These are phyloP conservation scores for Pandion haliaetus DNA, from an alignment of 2,113 vertebrate genomes.

Conservation along the genomic window DNA sequence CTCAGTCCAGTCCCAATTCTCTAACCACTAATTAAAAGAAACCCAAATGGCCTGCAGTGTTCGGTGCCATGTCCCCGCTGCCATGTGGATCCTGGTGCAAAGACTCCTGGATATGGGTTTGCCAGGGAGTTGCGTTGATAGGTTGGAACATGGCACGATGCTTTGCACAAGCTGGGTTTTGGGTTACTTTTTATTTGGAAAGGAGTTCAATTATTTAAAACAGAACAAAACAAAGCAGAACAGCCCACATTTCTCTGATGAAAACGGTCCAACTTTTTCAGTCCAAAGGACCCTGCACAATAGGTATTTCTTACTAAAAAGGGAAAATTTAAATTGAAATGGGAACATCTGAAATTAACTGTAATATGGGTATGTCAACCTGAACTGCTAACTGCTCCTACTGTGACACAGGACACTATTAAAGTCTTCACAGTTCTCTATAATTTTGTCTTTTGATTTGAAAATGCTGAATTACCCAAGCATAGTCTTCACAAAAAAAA, in stretches of 20 bases:
- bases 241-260: background rate
- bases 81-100: constrained; percentile 23
- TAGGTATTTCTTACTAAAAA: background rate
- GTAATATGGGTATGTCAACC: background rate
- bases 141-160: background rate
- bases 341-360: background rate
- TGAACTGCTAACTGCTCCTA: background rate
- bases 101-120: background rate
- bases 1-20: constrained; percentile 4
- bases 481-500: background rate
- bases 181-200: constrained; percentile 19
- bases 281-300: background rate
- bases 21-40: constrained; percentile 33
- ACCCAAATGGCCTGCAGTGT: background rate
- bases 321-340: background rate
- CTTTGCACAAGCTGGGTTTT: constrained; percentile 14
- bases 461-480: background rate
- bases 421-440: background rate
- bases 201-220: background rate
- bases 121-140: constrained; percentile 22
- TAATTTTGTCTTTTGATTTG: background rate
- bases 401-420: background rate
- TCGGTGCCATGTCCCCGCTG: background rate
- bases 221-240: constrained; percentile 10
- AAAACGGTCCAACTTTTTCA: background rate